phyloP scores from a whole-genome alignment of 2,888 invertebrate genomes.

The Eumacrocentrus americanus region DNA sequence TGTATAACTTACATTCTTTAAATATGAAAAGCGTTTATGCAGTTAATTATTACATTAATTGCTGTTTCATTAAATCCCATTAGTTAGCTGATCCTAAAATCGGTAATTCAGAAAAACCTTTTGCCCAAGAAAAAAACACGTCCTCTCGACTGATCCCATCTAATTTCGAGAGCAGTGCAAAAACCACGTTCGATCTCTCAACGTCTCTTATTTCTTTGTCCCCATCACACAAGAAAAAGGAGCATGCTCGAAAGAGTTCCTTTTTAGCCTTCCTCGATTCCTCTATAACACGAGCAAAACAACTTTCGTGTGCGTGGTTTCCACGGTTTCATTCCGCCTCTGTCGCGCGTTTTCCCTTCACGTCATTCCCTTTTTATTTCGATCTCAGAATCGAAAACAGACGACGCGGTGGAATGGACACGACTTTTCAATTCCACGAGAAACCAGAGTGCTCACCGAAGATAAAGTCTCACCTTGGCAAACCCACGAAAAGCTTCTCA shows the following conservation, averaged over 20 bases:
- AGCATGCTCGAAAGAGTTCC: constrained; percentile 8
- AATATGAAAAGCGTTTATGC: no score
- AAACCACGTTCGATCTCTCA: constrained; percentile 15
- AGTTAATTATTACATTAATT: not conserved
- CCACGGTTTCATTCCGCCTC: not conserved
- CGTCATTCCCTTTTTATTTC: constrained; percentile 6
- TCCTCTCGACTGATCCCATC: not conserved
- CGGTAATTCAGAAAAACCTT: constrained; percentile 1
- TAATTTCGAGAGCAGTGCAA: constrained; percentile 19
- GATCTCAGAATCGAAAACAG: constrained; percentile 34
- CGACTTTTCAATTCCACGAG: constrained; percentile 36
- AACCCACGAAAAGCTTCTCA: not conserved
- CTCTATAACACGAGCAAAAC: not conserved
- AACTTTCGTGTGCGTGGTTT: constrained; percentile 1
- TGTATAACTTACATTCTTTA: no score
- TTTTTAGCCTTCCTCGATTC: not conserved
- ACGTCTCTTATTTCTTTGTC: constrained; percentile 13
- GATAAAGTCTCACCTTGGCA: not conserved
- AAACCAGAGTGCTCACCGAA: not conserved
- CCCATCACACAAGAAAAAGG: not conserved
- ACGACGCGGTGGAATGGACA: constrained; percentile 30
- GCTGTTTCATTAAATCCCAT: not conserved
- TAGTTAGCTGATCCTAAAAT: constrained; percentile 11
- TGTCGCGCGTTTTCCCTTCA: not conserved
- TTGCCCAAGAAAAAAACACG: not conserved